Conservation (phyloP, 1,140 invertebrate genomes). For the Uloborus diversus region DNA sequence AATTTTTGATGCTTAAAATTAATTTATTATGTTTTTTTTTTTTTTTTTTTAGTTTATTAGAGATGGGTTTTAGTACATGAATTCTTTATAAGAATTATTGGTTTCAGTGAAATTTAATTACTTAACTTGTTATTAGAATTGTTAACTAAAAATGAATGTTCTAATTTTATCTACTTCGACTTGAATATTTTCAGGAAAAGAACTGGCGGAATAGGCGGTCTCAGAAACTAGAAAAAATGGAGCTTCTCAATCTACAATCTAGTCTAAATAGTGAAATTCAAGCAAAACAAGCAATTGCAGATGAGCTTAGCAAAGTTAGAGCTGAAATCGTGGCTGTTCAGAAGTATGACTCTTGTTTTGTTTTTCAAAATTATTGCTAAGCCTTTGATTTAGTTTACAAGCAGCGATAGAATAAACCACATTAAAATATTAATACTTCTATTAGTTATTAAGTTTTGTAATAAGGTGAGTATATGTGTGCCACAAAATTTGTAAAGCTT, state of each 20-base stretch:
- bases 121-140: neutral
- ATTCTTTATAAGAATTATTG: no score
- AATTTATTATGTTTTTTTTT: neutral
- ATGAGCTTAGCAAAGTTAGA: slow-evolving; percentile 90
- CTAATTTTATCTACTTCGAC: neutral
- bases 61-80: no score
- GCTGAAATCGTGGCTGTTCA: slow-evolving; percentile 89
- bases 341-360: slow-evolving; percentile 74
- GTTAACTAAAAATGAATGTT: no score
- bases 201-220: slow-evolving; percentile 96
- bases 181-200: slow-evolving; percentile 65
- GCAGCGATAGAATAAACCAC: no score
- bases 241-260: slow-evolving; percentile 94
- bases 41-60: neutral
- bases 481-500: no score
- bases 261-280: slow-evolving; percentile 97
- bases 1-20: neutral
- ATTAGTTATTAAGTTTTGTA: no score
- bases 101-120: no score
- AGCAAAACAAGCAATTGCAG: slow-evolving; percentile 93
- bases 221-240: slow-evolving; percentile 98
- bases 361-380: neutral
- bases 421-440: no score
- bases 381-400: no score
- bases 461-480: no score